Base-by-base conservation (phyloP, 2,888 invertebrate species). In the Rhagonycha lutea region DNA sequence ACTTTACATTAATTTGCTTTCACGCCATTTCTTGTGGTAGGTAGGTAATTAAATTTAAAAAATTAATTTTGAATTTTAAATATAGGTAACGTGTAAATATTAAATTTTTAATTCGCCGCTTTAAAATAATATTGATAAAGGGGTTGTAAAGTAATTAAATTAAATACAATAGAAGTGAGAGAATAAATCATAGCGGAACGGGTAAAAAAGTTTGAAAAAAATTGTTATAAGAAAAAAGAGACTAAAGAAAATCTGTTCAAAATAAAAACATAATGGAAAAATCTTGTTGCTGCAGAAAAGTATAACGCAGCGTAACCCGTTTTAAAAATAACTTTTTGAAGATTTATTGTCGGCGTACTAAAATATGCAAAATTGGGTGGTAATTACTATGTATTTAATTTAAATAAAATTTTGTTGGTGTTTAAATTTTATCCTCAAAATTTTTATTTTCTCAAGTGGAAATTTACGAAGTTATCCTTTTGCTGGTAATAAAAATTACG, bases 191-290 rank as follows among this genome's bases (percentile, higher is more conserved):
- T n/a, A 47, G 47, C 47, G 2, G n/a, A 47, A 47, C n/a, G n/a
- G 47, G 47, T n/a, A n/a, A 47, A 47, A 47, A 47, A 47, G 47
- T 47, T 47, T 47, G 14, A 74, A 74, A 68, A 47, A 77, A 77
- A 77, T 77, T 74, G 72, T 69, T 77, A 72, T 62, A 68, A 74
- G 74, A 74, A 74, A 72, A 70, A 68, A 69, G 74, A 73, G 74
- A 77, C 65, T 73, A 72, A 62, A 71, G 72, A 74, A 77, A 77
- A 77, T 77, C 77, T 77, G 77, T 72, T 74, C 70, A 74, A 74
- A 77, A 77, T 77, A 73, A 77, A 77, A 77, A 74, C 71, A 71
- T 77, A 77, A 77, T 77, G 77, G 77, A 74, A 77, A 72, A 77
- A 74, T 74, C 77, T 74, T 77, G 77, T 77, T 74, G 72, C 69